These are phyloP conservation scores for Polydrusus cervinus DNA, from an alignment of 2,888 invertebrate genomes.

Conservation along the genomic window DNA sequence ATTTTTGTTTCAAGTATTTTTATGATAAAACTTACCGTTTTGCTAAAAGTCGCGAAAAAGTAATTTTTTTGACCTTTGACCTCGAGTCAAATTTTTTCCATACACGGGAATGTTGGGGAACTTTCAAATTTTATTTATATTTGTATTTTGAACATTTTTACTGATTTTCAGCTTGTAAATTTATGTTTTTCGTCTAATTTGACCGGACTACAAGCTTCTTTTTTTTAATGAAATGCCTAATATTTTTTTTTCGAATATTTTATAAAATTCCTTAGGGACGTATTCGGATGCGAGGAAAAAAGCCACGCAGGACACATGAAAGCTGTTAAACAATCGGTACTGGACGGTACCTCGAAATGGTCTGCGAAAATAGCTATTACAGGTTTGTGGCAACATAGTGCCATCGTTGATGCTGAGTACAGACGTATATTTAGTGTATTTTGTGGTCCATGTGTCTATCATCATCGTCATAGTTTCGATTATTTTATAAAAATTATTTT, in stretches of 20 bases:
- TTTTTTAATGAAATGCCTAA: no score
- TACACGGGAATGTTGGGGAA: no score
- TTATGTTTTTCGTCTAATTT: no score
- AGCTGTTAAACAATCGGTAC: slow-evolving; percentile 97
- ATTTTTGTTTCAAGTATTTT: no score
- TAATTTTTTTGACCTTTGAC: no score
- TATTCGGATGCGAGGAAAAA: slow-evolving; percentile 96
- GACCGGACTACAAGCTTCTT: no score
- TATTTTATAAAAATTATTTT: slow-evolving; percentile 21
- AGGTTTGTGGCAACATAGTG: slow-evolving; percentile 83
- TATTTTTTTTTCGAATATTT: slow-evolving; percentile 11
- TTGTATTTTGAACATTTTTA: no score
- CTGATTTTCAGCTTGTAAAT: no score
- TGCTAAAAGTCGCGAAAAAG: no score
- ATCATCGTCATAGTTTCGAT: slow-evolving; percentile 12
- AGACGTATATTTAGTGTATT: slow-evolving; percentile 27
- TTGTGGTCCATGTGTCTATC: slow-evolving; percentile 21
- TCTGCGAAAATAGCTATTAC: slow-evolving; percentile 99
- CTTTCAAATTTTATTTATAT: no score
- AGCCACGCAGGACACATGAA: slow-evolving; percentile 97
- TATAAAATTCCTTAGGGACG: slow-evolving; percentile 77
- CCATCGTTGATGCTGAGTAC: slow-evolving; percentile 6
- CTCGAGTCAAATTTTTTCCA: no score
- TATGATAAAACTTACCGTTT: no score
- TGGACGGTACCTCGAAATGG: slow-evolving; percentile 99